Percentiles rank a stretch among this genome's conserved stretches.
These are phyloP conservation scores for Stenurella melanura DNA, from an alignment of 2,888 invertebrate species.

Conservation along the genomic window DNA sequence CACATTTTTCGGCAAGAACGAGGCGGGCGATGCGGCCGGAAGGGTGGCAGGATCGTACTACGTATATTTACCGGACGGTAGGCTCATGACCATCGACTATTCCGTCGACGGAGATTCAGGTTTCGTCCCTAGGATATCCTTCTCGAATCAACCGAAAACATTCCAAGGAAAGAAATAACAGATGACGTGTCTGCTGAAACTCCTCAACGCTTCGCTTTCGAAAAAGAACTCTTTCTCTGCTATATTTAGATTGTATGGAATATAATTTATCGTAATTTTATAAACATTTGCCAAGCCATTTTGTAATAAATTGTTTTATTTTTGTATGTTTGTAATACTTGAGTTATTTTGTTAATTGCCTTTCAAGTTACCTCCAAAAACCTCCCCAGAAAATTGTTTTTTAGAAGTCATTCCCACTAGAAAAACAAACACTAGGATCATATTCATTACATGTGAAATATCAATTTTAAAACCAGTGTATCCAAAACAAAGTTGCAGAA, in stretches of 20 bases:
- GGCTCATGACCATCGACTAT: slow-evolving; percentile 84
- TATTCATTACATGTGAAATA: no score
- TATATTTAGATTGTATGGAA: not conserved
- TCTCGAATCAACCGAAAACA: slow-evolving; percentile 65
- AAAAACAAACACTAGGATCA: no score
- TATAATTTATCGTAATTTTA: not conserved
- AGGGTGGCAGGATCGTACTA: slow-evolving; percentile 80
- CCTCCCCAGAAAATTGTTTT: no score
- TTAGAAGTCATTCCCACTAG: no score
- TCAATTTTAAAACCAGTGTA: no score
- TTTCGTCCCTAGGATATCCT: slow-evolving; percentile 82
- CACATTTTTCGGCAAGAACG: slow-evolving; percentile 82
- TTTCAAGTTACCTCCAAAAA: no score
- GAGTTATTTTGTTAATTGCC: not conserved
- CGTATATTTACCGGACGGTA: slow-evolving; percentile 82
- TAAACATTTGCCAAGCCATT: not conserved
- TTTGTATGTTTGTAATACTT: not conserved
- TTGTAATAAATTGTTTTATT: slow-evolving; percentile 25
- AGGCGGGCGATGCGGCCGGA: slow-evolving; percentile 79
- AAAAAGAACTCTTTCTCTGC: slow-evolving; percentile 9
- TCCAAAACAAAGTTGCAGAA: no score
- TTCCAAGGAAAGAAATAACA: slow-evolving; percentile 22
- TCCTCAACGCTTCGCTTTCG: slow-evolving; percentile 23
- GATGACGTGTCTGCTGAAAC: not conserved
- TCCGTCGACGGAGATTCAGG: slow-evolving; percentile 83